Evolutionary conservation across 2,888 invertebrate species (phyloP), one percentile per base, ranked within the genome.

Genomic region (Pristionchus exspectatus): DNA sequence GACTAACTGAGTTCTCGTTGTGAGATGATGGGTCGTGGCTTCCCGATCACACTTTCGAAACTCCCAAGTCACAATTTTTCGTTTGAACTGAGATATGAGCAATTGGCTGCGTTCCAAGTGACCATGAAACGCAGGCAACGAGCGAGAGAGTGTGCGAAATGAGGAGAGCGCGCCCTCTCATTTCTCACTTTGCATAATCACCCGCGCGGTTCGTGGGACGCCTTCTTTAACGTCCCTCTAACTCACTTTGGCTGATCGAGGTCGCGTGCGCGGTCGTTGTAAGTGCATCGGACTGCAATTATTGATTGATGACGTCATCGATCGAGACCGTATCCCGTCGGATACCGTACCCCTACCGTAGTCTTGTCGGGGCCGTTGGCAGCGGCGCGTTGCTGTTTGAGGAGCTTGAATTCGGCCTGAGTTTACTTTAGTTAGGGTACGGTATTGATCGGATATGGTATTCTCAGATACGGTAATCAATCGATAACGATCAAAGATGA

Each of bases 291-390:
- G 44, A 77, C 77, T 77, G 77, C 27, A 77, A 77, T 44, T 16
- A 77, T 77, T 44, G 44, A 44, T 77, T 44, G 77, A 69, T 69
- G n/a, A 1, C 69, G 30, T 69, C 21, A 27, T 44, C 77, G 27
- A 44, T 44, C 38, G 44, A 38, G 12, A 72, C 33, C 30, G 24
- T 72, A 30, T 21, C 14, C 77, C 44, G 12, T 18, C 24, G 7
- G 66, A 38, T 72, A 72, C 33, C 30, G 24, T 72, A 30, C 44
- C 14, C 77, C 44, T 77, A 77, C 77, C 77, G 77, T 77, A 77
- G 5, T 77, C 77, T 16, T 44, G 44, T 21, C 77, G 18, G 44
- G 18, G 77, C 44, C 44, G 21, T 77, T 44, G 4, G 69, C 21
- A 4, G 38, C 77, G 44, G 38, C 77, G 18, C 44, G 77, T 10